phyloP scores from a whole-genome alignment of 2,113 vertebrate species.

The Loxodonta africana region DNA sequence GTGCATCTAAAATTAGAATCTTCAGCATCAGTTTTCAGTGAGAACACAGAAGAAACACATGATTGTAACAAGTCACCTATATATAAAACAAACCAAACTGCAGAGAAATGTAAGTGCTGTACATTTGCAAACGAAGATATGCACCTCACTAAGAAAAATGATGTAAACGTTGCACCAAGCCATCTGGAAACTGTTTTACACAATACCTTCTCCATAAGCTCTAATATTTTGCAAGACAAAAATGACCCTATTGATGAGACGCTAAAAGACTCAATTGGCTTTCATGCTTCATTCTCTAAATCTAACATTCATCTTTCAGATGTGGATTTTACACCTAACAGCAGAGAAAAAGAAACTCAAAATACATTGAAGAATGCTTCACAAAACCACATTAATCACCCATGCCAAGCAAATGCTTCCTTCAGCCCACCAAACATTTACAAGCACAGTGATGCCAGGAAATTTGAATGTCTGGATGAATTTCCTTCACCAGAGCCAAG shows the following conservation, averaged over 20 bases:
- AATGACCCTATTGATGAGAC: constrained; percentile 70
- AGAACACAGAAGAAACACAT: constrained; percentile 92
- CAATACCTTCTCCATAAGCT: constrained; percentile 74
- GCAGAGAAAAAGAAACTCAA: constrained; percentile 72
- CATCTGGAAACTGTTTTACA: constrained; percentile 73
- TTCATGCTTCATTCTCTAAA: constrained; percentile 81
- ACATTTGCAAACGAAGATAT: constrained; percentile 78
- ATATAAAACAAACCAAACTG: constrained; percentile 87
- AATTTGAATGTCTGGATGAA: constrained; percentile 75
- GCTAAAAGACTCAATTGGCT: constrained; percentile 76
- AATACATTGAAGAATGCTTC: constrained; percentile 70
- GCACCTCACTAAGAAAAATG: constrained; percentile 69
- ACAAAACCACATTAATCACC: constrained; percentile 74
- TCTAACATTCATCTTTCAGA: constrained; percentile 83
- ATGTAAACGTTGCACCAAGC: constrained; percentile 30
- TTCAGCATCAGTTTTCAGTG: constrained; percentile 97
- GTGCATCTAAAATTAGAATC: constrained; percentile 95
- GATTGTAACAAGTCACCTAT: constrained; percentile 86
- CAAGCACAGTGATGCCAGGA: constrained; percentile 77
- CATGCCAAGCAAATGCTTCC: constrained; percentile 73
- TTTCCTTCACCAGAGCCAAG: constrained; percentile 66
- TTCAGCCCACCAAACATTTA: constrained; percentile 68
- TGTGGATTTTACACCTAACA: constrained; percentile 75
- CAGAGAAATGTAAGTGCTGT: constrained; percentile 81
- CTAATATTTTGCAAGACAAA: constrained; percentile 83